A percentile compares a stretch with the other conserved stretches of the same genome.
Evolutionary conservation across 2,113 vertebrate genomes (phyloP).

Genomic region (Scolopax mira): DNA sequence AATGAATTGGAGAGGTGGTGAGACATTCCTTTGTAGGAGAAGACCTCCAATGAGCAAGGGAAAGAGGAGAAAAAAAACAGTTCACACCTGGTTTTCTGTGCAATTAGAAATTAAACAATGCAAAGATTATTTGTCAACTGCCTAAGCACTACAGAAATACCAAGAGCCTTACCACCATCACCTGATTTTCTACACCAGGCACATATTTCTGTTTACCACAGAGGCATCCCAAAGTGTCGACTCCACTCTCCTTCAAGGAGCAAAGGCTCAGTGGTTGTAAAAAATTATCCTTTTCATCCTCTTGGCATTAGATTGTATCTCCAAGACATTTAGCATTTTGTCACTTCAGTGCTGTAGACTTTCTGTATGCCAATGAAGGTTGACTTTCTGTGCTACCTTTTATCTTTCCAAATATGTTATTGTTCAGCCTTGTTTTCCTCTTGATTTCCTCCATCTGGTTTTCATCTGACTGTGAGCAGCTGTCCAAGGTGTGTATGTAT

Average conservation of each 20-base stretch:
- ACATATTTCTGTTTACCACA: neutral
- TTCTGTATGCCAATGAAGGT: neutral
- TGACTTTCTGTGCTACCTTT: slow-evolving; percentile 36
- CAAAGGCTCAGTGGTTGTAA: neutral
- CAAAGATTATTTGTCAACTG: neutral
- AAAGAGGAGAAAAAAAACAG: neutral
- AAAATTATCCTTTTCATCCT: neutral
- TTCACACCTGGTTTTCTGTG: neutral
- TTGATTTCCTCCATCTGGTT: slow-evolving; percentile 29
- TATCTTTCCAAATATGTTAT: neutral
- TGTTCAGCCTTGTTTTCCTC: slow-evolving; percentile 36
- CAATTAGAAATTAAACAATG: neutral
- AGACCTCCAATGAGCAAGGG: neutral
- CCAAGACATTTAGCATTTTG: neutral
- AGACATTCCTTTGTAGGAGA: neutral
- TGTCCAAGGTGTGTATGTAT: slow-evolving; percentile 53
- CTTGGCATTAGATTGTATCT: neutral
- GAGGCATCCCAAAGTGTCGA: neutral
- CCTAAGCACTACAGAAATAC: neutral
- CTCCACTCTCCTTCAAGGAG: neutral
- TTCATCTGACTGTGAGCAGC: slow-evolving; percentile 45
- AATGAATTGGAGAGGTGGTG: neutral
- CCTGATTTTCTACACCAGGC: neutral
- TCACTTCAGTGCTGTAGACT: neutral
- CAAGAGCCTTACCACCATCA: neutral